These are phyloP conservation scores for Toxonevra muliebris DNA, from an alignment of 2,888 invertebrate genomes.

Conservation along the genomic window DNA sequence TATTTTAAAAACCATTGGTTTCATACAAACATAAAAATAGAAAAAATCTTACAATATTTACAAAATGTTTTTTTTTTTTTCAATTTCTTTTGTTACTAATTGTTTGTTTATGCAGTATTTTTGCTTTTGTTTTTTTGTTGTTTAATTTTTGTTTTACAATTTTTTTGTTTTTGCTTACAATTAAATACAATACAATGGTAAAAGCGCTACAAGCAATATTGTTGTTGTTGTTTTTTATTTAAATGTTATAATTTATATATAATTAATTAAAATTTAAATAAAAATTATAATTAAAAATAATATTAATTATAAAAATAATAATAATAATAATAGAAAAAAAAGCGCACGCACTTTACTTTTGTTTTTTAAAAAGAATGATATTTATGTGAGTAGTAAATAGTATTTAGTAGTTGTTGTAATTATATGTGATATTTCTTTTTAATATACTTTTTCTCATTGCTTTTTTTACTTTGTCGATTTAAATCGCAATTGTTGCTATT, in stretches of 20 bases:
- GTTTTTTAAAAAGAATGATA: too few relatives aligned
- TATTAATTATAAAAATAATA: not conserved
- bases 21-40: slow-evolving; percentile 60
- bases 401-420: slow-evolving; percentile 25
- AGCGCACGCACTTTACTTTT: slow-evolving; percentile 21
- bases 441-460: slow-evolving; percentile 27
- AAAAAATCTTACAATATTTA: slow-evolving; percentile 59
- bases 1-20: slow-evolving; percentile 54
- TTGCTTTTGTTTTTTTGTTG: slow-evolving; percentile 22
- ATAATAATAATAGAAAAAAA: not conserved
- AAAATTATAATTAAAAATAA: slow-evolving; percentile 13
- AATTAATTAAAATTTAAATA: slow-evolving; percentile 14
- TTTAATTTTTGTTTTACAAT: slow-evolving; percentile 21
- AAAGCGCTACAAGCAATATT: slow-evolving; percentile 32
- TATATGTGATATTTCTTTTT: slow-evolving; percentile 11
- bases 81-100: slow-evolving; percentile 17
- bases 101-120: slow-evolving; percentile 6
- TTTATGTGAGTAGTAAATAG: slow-evolving; percentile 12
- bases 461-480: slow-evolving; percentile 34
- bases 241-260: slow-evolving; percentile 16
- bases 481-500: slow-evolving; percentile 6
- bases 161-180: slow-evolving; percentile 29
- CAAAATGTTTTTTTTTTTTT: slow-evolving; percentile 45
- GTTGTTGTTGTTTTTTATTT: slow-evolving; percentile 1
- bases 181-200: slow-evolving; percentile 21